Conservation (phyloP, 2,888 invertebrate species). For the Leucozona laternaria region DNA sequence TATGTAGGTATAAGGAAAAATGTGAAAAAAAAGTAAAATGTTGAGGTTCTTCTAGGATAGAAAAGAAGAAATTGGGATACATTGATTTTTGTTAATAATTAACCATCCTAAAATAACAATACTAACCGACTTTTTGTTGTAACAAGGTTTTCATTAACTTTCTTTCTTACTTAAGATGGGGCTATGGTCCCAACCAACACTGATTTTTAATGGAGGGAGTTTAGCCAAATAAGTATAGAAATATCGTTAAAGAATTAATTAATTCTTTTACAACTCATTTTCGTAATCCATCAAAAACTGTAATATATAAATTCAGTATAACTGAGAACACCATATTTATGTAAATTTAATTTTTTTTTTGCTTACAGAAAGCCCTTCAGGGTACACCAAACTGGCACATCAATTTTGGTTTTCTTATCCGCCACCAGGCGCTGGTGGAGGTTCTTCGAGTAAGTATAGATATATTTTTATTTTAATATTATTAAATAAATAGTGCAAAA, state of each 20-base stretch:
- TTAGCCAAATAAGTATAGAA: background rate
- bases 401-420: slow-evolving; percentile 94
- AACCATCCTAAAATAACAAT: too few species aligned
- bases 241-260: background rate
- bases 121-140: too few species aligned
- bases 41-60: too few species aligned
- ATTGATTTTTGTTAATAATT: too few species aligned
- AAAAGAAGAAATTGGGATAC: too few species aligned
- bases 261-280: background rate
- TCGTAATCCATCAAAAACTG: background rate
- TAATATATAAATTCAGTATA: background rate
- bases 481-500: background rate
- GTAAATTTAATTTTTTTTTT: slow-evolving; percentile 12
- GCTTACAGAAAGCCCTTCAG: slow-evolving; percentile 82
- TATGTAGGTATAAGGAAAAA: too few species aligned
- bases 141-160: too few species aligned
- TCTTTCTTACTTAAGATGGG: too few species aligned
- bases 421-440: slow-evolving; percentile 90
- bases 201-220: background rate
- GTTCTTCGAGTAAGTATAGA: slow-evolving; percentile 85
- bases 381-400: slow-evolving; percentile 90
- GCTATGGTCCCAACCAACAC: too few species aligned
- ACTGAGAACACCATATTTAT: background rate
- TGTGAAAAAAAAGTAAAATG: too few species aligned
- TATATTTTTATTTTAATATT: background rate